A percentile compares a stretch with the other conserved stretches of the same genome.
These are phyloP conservation scores for Cephus nigrinus DNA, from an alignment of 2,888 invertebrate genomes.

Conservation along the genomic window DNA sequence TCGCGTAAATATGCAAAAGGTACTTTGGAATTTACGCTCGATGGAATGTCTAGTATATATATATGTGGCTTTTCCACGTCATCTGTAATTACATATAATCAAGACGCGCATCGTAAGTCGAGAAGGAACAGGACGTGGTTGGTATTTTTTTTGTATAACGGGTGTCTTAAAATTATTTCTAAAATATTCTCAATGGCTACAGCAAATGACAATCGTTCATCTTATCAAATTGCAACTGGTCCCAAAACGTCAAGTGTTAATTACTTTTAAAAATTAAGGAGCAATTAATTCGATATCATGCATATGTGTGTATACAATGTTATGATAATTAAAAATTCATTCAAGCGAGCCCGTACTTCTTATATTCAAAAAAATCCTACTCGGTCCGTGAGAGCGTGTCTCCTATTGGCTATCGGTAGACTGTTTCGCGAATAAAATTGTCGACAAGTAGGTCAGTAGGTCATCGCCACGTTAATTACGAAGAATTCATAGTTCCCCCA, in stretches of 20 bases:
- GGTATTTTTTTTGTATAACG: conserved; percentile 5
- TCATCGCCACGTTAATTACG: conserved; percentile 53
- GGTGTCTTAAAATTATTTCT: not conserved
- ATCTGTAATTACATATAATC: conserved; percentile 30
- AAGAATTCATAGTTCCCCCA: conserved; percentile 44
- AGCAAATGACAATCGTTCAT: not conserved
- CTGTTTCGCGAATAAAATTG: conserved; percentile 17
- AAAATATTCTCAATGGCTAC: not conserved
- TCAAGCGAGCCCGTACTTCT: not conserved
- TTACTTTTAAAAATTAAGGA: not conserved
- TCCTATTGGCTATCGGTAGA: conserved; percentile 11
- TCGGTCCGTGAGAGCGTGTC: conserved; percentile 15
- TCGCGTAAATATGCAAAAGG: not conserved
- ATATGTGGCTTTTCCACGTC: conserved; percentile 18
- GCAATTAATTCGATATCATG: not conserved
- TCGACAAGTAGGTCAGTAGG: conserved; percentile 52
- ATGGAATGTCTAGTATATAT: conserved; percentile 10
- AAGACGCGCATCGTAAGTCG: conserved; percentile 14
- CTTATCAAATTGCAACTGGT: not conserved
- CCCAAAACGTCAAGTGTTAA: not conserved
- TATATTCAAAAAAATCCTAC: conserved; percentile 2
- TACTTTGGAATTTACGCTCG: conserved; percentile 23
- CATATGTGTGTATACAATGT: not conserved
- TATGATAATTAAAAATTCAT: not conserved
- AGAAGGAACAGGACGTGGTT: conserved; percentile 9